These are phyloP conservation scores for Eledona agricola DNA, from an alignment of 2,888 invertebrate species.

Conservation along the genomic window DNA sequence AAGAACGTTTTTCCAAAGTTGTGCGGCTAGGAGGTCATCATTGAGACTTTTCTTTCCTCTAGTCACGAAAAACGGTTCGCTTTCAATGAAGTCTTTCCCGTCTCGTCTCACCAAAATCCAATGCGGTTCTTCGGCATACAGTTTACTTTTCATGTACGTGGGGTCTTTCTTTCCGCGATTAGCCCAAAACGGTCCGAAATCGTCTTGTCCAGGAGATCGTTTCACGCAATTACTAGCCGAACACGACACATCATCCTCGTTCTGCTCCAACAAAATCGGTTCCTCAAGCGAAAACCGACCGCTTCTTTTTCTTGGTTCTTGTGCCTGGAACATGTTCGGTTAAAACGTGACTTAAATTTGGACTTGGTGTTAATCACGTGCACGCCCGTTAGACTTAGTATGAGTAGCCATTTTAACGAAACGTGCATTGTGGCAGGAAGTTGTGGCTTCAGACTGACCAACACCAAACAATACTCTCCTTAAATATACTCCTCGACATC, in stretches of 20 bases:
- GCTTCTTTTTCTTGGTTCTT: constrained; percentile 48
- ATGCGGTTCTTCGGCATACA: constrained; percentile 67
- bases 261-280: constrained; percentile 26
- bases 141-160: constrained; percentile 56
- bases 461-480: constrained; percentile 26
- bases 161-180: constrained; percentile 63
- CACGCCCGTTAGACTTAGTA: constrained; percentile 40
- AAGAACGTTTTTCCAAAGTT: constrained; percentile 40
- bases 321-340: constrained; percentile 42
- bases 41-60: constrained; percentile 54
- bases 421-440: constrained; percentile 40
- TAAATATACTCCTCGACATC: constrained; percentile 56
- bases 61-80: constrained; percentile 56
- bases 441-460: constrained; percentile 26
- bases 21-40: no score
- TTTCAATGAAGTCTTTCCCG: constrained; percentile 39
- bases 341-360: constrained; percentile 9
- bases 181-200: constrained; percentile 63
- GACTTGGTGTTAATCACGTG: constrained; percentile 44
- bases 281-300: constrained; percentile 30
- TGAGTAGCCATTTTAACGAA: constrained; percentile 38
- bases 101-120: constrained; percentile 65
- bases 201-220: constrained; percentile 48
- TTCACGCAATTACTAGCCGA: constrained; percentile 43
- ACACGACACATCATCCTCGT: constrained; percentile 43